Evolutionary conservation across 1,140 invertebrate genomes (phyloP), one percentile per base, ranked within the genome.

Genomic region (Manduca sexta): DNA sequence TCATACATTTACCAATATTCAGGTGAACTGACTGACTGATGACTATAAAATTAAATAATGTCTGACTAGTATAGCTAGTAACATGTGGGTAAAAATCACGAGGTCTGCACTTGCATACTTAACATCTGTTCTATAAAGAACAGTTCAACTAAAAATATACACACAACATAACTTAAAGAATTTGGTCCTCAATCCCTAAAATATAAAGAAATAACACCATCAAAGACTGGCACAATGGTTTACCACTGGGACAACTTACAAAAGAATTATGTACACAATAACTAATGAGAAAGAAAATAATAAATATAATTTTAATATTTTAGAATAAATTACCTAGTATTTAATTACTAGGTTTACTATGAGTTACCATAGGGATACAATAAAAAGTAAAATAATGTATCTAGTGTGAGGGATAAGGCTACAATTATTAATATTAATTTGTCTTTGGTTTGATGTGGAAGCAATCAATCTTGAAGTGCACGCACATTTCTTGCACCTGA

Each of bases 401-500:
- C 26, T 46, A 6, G 17, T 12, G 3, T 30, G 4, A 13, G n/a
- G 14, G 35, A 46, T 14, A 50, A 40, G 10, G 17, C 18, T 14
- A 13, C 21, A 12, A 14, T 30, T 43, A 41, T 29, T 29, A 43
- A 14, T 18, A 43, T 11, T 13, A 1, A 35, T 74, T 74, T 49
- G 67, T 65, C 63, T 84, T 82, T 76, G 76, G 69, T 73, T 89
- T 89, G 75, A 90, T 88, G 76, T 82, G 84, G 70, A 89, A 90
- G 69, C 88, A 90, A 39, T 81, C 75, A 31, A 89, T 89, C 17
- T 86, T 78, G 69, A 89, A 89, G 60, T 89, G 88, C 49, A 88
- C 52, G 56, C 88, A 89, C 88, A 89, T 89, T 76, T 89, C 88
- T 51, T 75, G 77, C 10, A 89, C 88, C 88, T 89, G 53, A 14